Conservation (phyloP, 2,888 invertebrate genomes). For the Emesis furor region DNA sequence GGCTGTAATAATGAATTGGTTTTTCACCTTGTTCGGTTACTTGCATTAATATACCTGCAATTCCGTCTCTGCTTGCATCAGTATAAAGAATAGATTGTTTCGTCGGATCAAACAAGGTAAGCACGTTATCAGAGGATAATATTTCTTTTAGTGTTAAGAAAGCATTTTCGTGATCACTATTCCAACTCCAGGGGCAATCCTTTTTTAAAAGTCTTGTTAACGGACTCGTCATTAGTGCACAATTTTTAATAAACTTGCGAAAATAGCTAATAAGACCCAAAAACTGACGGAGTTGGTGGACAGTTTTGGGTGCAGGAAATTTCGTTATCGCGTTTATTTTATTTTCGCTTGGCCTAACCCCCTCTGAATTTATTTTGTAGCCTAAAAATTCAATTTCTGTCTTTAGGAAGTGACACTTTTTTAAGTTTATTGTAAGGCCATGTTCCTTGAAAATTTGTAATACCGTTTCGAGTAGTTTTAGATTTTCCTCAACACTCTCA, state of each 20-base stretch:
- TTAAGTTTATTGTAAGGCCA: slow-evolving; percentile 73
- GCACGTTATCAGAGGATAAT: too few species aligned
- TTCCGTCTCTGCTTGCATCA: slow-evolving; percentile 7
- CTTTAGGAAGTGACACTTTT: slow-evolving; percentile 74
- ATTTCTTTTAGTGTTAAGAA: background rate
- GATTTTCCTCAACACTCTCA: slow-evolving; percentile 10
- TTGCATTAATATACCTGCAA: slow-evolving; percentile 22
- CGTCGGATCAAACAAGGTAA: too few species aligned
- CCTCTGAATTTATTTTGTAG: slow-evolving; percentile 53
- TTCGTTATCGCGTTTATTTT: background rate
- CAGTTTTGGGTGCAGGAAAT: background rate
- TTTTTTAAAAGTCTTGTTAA: slow-evolving; percentile 7
- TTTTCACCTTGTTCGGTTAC: slow-evolving; percentile 61
- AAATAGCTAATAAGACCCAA: background rate
- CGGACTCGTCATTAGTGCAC: background rate
- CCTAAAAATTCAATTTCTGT: slow-evolving; percentile 71
- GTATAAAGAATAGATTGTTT: background rate
- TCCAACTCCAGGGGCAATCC: background rate
- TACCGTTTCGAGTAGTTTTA: slow-evolving; percentile 32
- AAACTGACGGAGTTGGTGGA: background rate
- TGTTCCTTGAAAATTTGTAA: slow-evolving; percentile 54
- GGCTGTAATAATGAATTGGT: slow-evolving; percentile 78
- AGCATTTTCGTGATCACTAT: background rate
- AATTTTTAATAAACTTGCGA: background rate
- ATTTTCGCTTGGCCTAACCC: slow-evolving; percentile 6